Base-by-base conservation (phyloP, 2,113 vertebrate species). In the Trichechus manatus region DNA sequence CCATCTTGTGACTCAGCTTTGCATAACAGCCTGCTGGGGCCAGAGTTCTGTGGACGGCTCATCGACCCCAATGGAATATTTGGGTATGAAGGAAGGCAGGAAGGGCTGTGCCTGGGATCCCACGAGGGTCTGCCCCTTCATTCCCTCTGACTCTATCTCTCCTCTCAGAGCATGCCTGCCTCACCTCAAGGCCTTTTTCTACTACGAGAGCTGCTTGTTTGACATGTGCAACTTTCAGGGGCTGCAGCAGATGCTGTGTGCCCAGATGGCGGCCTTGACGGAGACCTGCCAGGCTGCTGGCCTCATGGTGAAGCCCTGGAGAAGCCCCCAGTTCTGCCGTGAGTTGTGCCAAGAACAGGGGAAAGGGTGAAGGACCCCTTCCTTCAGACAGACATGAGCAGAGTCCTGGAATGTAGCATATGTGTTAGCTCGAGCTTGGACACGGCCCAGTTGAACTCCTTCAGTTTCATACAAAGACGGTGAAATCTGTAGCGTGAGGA, bases 161-260 rank as follows among this genome's bases (percentile, higher is more conserved):
- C 15, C 29, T 82, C 23, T 4, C 88, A 99, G 99, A 96, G 97
- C 98, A 1, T 99, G 99, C 56, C 96, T 99, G 74, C 72, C 81
- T 13, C 96, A 98, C 78, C 98, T 99, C 90, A 91, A 98, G 47
- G 98, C 98, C 14, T 70, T 86, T 13, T 94, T 98, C 0, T 99
- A 98, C 97, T 99, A 99, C 89, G 79, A 98, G 94, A 99, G 97
- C 95, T 99, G 99, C 68, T 82, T 99, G 80, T 98, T 96, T 27
- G 99, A 99, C 98, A 98, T 99, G 99, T 99, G 99, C 68, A 98
- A 95, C 75, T 99, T 98, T 91, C 83, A 97, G 13, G 99, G 99
- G 0, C 96, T 98, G 59, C 98, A 98, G 93, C 87, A 87, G 1
- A 96, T 93, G 1, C 98, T 99, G 84, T 99, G 99, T 93, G 97